These are phyloP conservation scores for Microtus oregoni DNA, from an alignment of 2,113 vertebrate genomes.

Conservation along the genomic window DNA sequence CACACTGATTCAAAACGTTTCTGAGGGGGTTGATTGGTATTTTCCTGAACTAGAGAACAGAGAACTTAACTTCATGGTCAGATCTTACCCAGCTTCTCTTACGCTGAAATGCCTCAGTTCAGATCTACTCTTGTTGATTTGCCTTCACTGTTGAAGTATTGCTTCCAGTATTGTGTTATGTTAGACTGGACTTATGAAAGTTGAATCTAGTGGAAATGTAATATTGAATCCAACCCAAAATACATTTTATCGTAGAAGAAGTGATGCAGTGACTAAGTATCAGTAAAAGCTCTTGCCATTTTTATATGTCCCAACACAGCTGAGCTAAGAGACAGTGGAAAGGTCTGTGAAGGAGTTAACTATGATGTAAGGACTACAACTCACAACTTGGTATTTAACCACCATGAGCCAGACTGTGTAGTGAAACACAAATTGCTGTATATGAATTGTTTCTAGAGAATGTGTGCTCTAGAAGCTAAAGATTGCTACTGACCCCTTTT, in stretches of 20 bases:
- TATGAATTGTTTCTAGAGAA: neutral
- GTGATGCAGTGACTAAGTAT: neutral
- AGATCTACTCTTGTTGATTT: neutral
- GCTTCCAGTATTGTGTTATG: neutral
- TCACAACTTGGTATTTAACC: neutral
- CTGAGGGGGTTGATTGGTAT: neutral
- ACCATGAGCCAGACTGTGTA: neutral
- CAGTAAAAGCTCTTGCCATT: neutral
- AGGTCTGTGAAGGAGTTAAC: neutral
- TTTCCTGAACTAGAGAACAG: neutral
- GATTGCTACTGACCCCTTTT: rapidly evolving
- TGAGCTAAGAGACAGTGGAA: neutral
- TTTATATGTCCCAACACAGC: neutral
- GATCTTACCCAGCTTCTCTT: neutral
- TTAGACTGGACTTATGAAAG: neutral
- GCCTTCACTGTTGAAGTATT: neutral
- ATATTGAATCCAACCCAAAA: neutral
- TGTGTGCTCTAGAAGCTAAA: neutral
- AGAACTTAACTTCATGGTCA: neutral
- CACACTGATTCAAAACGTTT: neutral
- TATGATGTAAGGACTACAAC: neutral
- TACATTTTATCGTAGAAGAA: neutral
- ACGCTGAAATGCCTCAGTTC: neutral
- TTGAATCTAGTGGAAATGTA: neutral
- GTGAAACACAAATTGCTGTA: neutral